Conservation (phyloP, 2,888 invertebrate species). For the Aleiodes testaceus region DNA sequence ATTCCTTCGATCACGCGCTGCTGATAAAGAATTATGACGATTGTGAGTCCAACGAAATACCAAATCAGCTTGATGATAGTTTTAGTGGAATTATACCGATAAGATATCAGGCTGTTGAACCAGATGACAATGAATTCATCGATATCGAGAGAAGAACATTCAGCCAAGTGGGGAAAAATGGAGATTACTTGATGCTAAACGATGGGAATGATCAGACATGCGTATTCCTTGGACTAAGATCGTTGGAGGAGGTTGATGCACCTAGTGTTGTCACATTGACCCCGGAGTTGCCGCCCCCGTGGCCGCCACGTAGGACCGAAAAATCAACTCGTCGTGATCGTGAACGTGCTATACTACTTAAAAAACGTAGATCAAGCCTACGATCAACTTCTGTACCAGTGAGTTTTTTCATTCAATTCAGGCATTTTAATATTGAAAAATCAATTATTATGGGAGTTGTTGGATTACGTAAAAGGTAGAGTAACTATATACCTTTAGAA, state of each 20-base stretch:
- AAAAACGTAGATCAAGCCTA: conserved; percentile 69
- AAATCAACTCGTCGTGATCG: conserved; percentile 68
- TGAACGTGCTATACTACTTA: conserved; percentile 68
- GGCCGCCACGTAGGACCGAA: conserved; percentile 58
- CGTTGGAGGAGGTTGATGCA: conserved; percentile 54
- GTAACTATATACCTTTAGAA: background rate
- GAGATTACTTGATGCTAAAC: too few species aligned
- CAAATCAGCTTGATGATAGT: conserved; percentile 14
- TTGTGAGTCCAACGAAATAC: background rate
- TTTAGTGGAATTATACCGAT: conserved; percentile 48
- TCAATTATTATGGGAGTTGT: background rate
- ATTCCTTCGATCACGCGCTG: conserved; percentile 20
- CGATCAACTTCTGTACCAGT: conserved; percentile 72
- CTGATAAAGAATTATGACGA: conserved; percentile 7
- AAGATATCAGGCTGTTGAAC: conserved; percentile 43
- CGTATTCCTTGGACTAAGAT: conserved; percentile 64
- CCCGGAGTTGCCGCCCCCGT: conserved; percentile 37
- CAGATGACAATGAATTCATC: conserved; percentile 15
- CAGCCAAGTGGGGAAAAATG: background rate
- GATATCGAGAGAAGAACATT: background rate
- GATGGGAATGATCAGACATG: conserved; percentile 64
- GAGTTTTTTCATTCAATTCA: conserved; percentile 54
- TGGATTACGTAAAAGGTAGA: background rate
- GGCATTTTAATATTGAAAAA: background rate
- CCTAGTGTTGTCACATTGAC: conserved; percentile 38